phyloP scores from a whole-genome alignment of 2,888 invertebrate genomes.

The Heliothis peltigera region DNA sequence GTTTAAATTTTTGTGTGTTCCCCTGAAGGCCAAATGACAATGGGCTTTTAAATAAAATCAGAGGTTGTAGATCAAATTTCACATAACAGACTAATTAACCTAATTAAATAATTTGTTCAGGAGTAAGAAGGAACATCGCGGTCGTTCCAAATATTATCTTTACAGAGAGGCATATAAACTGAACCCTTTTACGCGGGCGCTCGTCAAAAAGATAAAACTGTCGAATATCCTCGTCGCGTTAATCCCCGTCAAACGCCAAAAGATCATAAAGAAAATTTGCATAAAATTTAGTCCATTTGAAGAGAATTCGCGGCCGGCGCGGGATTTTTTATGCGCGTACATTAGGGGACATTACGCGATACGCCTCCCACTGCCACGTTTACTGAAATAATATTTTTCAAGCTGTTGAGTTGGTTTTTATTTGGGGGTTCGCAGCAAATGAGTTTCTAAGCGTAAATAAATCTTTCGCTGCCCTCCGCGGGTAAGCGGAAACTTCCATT shows the following conservation, averaged over 20 bases:
- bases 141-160: conserved; percentile 56
- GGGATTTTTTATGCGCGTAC: conserved; percentile 78
- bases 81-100: conserved; percentile 30
- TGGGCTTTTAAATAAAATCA: conserved; percentile 25
- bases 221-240: conserved; percentile 69
- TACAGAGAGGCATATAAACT: conserved; percentile 49
- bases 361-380: conserved; percentile 67
- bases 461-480: conserved; percentile 74
- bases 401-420: conserved; percentile 85
- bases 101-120: conserved; percentile 50
- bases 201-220: conserved; percentile 69
- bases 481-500: conserved; percentile 69
- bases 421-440: conserved; percentile 80
- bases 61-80: conserved; percentile 15
- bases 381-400: conserved; percentile 84
- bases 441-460: conserved; percentile 87
- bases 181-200: conserved; percentile 53
- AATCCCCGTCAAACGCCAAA: conserved; percentile 78
- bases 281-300: conserved; percentile 80
- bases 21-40: conserved; percentile 4
- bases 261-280: conserved; percentile 82
- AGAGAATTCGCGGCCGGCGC: conserved; percentile 74
- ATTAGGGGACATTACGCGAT: conserved; percentile 81
- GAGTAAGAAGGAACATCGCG: conserved; percentile 30
- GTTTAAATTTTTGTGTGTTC: background rate